Conservation (phyloP, 1,140 invertebrate genomes). For the Eupeodes corollae region DNA sequence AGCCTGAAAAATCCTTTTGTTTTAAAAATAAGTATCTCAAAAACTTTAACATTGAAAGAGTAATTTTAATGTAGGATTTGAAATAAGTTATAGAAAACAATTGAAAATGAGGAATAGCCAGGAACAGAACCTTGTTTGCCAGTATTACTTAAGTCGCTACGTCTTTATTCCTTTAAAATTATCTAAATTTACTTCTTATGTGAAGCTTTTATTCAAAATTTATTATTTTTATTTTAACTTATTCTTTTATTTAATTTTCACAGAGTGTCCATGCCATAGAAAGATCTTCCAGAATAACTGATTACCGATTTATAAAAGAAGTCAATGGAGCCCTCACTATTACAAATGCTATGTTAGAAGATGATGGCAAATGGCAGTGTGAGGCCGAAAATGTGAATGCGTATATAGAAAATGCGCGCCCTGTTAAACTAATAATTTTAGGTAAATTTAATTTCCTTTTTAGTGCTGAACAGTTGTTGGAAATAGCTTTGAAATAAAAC, state of each 20-base stretch:
- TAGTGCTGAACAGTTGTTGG: neutral
- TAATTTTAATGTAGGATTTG: no score
- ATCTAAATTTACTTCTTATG: no score
- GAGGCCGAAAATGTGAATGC: conserved; percentile 49
- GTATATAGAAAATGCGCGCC: conserved; percentile 46
- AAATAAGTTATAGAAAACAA: no score
- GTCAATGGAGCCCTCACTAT: conserved; percentile 51
- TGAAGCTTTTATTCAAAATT: no score
- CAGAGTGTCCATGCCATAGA: conserved; percentile 42
- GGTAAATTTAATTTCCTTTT: conserved; percentile 40
- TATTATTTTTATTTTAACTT: neutral
- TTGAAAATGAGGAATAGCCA: no score
- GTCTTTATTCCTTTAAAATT: no score
- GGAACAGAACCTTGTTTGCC: no score
- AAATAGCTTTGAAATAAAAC: no score
- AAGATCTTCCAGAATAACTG: conserved; percentile 40
- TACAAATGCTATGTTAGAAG: conserved; percentile 53
- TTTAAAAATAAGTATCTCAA: no score
- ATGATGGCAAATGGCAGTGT: conserved; percentile 57
- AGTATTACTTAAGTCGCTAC: no score
- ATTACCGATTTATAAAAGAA: conserved; percentile 44
- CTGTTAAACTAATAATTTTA: conserved; percentile 52
- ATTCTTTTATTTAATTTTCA: neutral
- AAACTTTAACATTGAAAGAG: no score
- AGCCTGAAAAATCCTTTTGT: no score